Percentiles rank a stretch among this genome's conserved stretches.
Conservation (phyloP, 2,888 invertebrate species). For the Yponomeuta malinellus region DNA sequence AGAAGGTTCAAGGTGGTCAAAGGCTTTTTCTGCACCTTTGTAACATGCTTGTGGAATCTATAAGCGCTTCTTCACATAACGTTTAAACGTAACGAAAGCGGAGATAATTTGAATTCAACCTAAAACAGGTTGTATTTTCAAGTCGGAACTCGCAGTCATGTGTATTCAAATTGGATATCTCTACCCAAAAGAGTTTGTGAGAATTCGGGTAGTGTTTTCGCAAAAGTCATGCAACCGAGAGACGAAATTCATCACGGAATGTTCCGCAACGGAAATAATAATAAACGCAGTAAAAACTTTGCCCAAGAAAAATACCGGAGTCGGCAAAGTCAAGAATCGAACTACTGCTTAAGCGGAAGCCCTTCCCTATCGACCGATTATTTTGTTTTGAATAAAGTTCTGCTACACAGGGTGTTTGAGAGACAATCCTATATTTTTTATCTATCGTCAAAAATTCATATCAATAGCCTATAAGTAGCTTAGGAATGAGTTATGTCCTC, state of each 20-base stretch:
- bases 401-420: too few relatives aligned
- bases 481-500: too few relatives aligned
- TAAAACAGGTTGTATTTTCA: conserved; percentile 27
- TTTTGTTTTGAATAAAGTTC: neutral
- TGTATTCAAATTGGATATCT: conserved; percentile 8
- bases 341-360: neutral
- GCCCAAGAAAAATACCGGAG: neutral
- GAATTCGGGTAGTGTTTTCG: conserved; percentile 9
- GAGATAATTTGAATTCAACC: conserved; percentile 16
- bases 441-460: too few relatives aligned
- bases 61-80: neutral
- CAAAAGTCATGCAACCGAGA: conserved; percentile 8
- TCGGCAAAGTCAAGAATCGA: conserved; percentile 2
- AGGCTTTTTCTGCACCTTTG: too few relatives aligned
- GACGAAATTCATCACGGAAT: conserved; percentile 16
- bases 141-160: neutral
- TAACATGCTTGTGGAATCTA: too few relatives aligned
- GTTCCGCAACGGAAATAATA: neutral
- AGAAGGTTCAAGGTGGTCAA: too few relatives aligned
- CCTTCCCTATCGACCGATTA: neutral
- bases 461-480: too few relatives aligned
- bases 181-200: neutral
- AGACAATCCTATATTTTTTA: too few relatives aligned
- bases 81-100: neutral
- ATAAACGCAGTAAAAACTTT: conserved; percentile 1